Conservation (phyloP, 2,113 vertebrate genomes). For the Poeciliopsis retropinna region DNA sequence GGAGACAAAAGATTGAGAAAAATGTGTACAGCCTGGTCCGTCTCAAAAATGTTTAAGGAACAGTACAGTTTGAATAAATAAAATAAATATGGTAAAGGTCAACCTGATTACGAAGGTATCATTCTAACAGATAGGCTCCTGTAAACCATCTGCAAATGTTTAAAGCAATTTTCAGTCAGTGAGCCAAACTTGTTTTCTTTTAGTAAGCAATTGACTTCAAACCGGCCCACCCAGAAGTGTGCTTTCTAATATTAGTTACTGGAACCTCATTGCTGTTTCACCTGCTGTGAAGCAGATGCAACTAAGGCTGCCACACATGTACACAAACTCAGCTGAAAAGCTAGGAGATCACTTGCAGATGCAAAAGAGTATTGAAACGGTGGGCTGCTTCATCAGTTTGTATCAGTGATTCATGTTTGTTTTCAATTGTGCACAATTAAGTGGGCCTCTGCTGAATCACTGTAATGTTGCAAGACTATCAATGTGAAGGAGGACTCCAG, state of each 20-base stretch:
- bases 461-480: slow-evolving; percentile 10
- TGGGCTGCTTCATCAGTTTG: slow-evolving; percentile 55
- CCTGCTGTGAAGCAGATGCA: slow-evolving; percentile 72
- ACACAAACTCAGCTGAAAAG: slow-evolving; percentile 37
- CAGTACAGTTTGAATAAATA: neutral
- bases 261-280: slow-evolving; percentile 63
- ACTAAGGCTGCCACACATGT: slow-evolving; percentile 26
- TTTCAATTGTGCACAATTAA: slow-evolving; percentile 51
- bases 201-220: slow-evolving; percentile 8
- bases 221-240: slow-evolving; percentile 52
- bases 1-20: slow-evolving; percentile 47
- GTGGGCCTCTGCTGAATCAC: slow-evolving; percentile 52
- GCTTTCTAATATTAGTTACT: slow-evolving; percentile 53
- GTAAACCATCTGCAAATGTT: slow-evolving; percentile 21
- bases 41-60: neutral
- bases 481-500: slow-evolving; percentile 10
- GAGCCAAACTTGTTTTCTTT: slow-evolving; percentile 40
- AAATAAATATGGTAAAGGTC: neutral
- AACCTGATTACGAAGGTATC: neutral
- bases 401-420: slow-evolving; percentile 41
- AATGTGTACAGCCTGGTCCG: neutral
- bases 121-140: slow-evolving; percentile 15
- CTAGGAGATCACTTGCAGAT: slow-evolving; percentile 51
- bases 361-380: slow-evolving; percentile 27
- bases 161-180: slow-evolving; percentile 16